Evolutionary conservation across 2,113 vertebrate species (phyloP), one percentile per base, ranked within the genome.

Genomic region (Clarias gariepinus): DNA sequence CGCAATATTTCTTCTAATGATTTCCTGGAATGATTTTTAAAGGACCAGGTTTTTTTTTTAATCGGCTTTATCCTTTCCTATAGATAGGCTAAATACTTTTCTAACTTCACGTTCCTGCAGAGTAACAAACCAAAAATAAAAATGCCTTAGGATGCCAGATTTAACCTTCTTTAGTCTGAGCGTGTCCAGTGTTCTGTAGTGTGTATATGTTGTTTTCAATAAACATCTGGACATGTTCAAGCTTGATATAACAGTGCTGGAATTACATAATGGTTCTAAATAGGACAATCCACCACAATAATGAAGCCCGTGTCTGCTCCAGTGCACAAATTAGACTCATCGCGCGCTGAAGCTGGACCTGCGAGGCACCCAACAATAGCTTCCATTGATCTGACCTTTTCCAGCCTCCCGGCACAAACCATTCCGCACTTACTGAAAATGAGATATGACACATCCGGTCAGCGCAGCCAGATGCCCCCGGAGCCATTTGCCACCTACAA

Each of bases 381-480:
- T 25, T 83, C 30, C 81, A 87, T 83, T 83, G 86, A 83, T 76
- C 86, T 87, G 86, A 87, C 86, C 86, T 87, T 87, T 87, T 68
- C 66, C 82, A 86, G 86, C 71, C 71, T 87, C 30, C 71, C 52
- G 33, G 81, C 81, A 83, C 61, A 55, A 83, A 78, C 33, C 86
- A 78, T 64, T 83, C 57, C 53, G 63, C 86, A 57, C 58, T 64
- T 4, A 16, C 36, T 63, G 80, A 76, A 87, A 87, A 87, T 41
- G 41, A 74, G 85, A 82, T 53, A 81, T 61, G 78, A 86, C 85
- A 86, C 55, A 73, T 81, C 85, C 85, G 53, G 53, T 58, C 85
- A 71, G 55, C 53, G 68, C 66, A 36, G 55, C 33, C 66, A 19
- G 78, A 80, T 55, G 21, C 83, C 83, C 68, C 30, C 33, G 2